A percentile compares a stretch with the other conserved stretches of the same genome.
phyloP scores from a whole-genome alignment of 1,140 invertebrate genomes.

The Andrena cerasifolii region DNA sequence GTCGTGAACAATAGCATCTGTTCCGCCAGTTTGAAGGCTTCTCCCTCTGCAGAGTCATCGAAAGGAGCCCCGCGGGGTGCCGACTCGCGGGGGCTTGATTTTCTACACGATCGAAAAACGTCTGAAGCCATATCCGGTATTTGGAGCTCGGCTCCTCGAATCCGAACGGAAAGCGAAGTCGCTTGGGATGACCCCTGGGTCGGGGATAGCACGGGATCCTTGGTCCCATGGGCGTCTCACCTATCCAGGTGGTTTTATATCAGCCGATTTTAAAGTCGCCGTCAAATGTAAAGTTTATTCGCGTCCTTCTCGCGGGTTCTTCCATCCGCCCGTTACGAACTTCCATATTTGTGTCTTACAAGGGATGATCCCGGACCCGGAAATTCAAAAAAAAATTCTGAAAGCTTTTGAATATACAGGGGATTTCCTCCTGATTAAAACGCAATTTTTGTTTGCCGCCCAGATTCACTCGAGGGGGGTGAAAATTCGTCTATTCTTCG shows the following conservation, averaged over 20 bases:
- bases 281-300: slow-evolving; percentile 72
- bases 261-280: slow-evolving; percentile 72
- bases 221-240: slow-evolving; percentile 67
- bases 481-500: too few relatives aligned
- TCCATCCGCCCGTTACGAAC: slow-evolving; percentile 15
- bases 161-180: slow-evolving; percentile 64
- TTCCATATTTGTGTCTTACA: not conserved
- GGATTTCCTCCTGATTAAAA: too few relatives aligned
- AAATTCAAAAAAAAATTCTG: too few relatives aligned
- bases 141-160: slow-evolving; percentile 54
- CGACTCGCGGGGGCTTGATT: slow-evolving; percentile 51
- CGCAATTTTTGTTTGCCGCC: too few relatives aligned
- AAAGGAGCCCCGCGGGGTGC: not conserved
- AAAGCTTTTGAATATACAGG: too few relatives aligned
- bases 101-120: slow-evolving; percentile 61
- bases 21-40: not conserved
- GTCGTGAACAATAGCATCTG: not conserved
- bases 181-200: slow-evolving; percentile 59
- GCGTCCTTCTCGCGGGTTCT: slow-evolving; percentile 27
- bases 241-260: slow-evolving; percentile 73
- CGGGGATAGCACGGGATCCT: slow-evolving; percentile 40
- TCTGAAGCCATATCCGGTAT: slow-evolving; percentile 44
- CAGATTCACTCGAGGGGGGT: too few relatives aligned
- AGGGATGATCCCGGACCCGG: too few relatives aligned
- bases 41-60: not conserved